These are phyloP conservation scores for Disparrhopalites patrizii DNA, from an alignment of 2,888 invertebrate genomes.

Conservation along the genomic window DNA sequence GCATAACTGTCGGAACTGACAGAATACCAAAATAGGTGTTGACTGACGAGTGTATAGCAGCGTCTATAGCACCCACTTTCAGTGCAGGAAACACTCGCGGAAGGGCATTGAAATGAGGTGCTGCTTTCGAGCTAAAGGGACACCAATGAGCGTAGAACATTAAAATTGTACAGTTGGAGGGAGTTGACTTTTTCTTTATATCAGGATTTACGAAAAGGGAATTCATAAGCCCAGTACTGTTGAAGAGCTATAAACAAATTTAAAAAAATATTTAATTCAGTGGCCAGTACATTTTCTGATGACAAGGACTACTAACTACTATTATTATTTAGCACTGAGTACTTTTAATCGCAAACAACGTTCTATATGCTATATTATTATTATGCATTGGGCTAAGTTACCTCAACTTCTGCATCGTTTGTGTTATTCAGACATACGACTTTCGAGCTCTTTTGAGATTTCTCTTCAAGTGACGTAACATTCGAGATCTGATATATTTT, in stretches of 20 bases:
- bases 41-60: constrained; percentile 51
- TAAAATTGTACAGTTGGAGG: constrained; percentile 64
- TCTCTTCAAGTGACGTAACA: background rate
- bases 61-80: constrained; percentile 80
- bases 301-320: too few species aligned
- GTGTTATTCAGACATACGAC: constrained; percentile 18
- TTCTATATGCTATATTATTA: too few species aligned
- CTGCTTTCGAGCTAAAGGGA: constrained; percentile 83
- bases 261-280: background rate
- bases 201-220: constrained; percentile 62
- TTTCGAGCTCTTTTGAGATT: constrained; percentile 12
- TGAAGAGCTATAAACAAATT: constrained; percentile 59
- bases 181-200: constrained; percentile 61
- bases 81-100: constrained; percentile 81
- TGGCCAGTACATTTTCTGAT: too few species aligned
- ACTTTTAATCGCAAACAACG: too few species aligned
- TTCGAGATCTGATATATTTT: constrained; percentile 13
- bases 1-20: constrained; percentile 75
- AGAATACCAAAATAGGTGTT: constrained; percentile 89
- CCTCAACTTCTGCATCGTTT: constrained; percentile 15
- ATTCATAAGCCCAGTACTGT: constrained; percentile 63
- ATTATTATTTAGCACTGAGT: too few species aligned
- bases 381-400: background rate
- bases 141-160: constrained; percentile 85
- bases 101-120: constrained; percentile 84